phyloP scores from a whole-genome alignment of 2,888 invertebrate genomes.

The Drosophila stalkeri region DNA sequence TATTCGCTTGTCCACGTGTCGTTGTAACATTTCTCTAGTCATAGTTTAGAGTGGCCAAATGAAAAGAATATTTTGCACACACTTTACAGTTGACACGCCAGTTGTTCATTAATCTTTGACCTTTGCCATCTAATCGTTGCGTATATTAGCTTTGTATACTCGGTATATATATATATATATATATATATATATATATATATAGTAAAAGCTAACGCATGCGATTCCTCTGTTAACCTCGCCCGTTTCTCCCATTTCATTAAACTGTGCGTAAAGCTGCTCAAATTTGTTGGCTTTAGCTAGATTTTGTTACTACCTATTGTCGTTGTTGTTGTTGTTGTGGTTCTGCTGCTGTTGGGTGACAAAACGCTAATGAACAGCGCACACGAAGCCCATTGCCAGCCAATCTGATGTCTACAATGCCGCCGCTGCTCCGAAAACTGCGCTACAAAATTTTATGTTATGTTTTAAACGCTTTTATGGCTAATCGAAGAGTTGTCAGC shows the following conservation, averaged over 20 bases:
- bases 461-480: constrained; percentile 46
- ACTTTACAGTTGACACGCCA: constrained; percentile 55
- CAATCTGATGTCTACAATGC: constrained; percentile 22
- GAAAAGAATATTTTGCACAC: constrained; percentile 20
- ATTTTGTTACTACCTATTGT: constrained; percentile 16
- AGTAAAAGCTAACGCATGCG: constrained; percentile 5
- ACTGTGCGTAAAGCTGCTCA: constrained; percentile 59
- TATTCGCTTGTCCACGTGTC: constrained; percentile 35
- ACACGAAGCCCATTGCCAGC: constrained; percentile 57
- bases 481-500: constrained; percentile 55
- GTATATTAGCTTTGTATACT: constrained; percentile 36
- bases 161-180: constrained; percentile 27
- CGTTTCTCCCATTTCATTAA: not conserved
- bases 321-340: constrained; percentile 7
- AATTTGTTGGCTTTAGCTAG: constrained; percentile 16
- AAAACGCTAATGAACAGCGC: constrained; percentile 70
- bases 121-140: constrained; percentile 46
- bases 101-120: constrained; percentile 75
- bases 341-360: constrained; percentile 40
- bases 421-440: constrained; percentile 34
- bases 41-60: not conserved
- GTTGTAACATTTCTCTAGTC: constrained; percentile 10
- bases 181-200: constrained; percentile 20
- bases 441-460: constrained; percentile 51
- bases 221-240: not conserved